Percentiles rank a stretch among this genome's conserved stretches.
phyloP scores from a whole-genome alignment of 64 coral and sea anemone species.

The Exaiptasia diaphana region DNA sequence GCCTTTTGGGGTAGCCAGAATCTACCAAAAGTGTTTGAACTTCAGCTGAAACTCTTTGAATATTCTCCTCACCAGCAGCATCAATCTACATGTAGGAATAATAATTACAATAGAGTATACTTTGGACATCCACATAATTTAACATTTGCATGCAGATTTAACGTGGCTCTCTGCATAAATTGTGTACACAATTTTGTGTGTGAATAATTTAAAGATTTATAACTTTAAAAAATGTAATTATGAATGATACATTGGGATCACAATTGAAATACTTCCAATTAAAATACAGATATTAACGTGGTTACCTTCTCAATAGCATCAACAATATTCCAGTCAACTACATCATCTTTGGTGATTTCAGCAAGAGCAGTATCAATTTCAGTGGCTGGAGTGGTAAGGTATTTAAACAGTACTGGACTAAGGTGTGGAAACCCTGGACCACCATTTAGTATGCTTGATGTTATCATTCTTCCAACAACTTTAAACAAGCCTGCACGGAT shows the following conservation, averaged over 20 bases:
- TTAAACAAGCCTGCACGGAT: slow-evolving; percentile 36
- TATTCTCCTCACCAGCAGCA: too few relatives aligned
- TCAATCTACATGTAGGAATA: too few relatives aligned
- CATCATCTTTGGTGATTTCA: slow-evolving; percentile 19
- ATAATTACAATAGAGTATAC: neutral
- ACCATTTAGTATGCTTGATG: slow-evolving; percentile 42
- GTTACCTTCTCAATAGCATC: slow-evolving; percentile 20
- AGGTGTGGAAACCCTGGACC: neutral
- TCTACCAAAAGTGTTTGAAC: slow-evolving; percentile 35
- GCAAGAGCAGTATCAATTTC: neutral
- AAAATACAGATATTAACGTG: neutral
- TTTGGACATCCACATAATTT: neutral
- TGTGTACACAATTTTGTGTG: neutral
- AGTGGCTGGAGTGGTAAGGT: neutral
- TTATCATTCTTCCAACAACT: slow-evolving; percentile 43
- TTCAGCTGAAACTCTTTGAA: too few relatives aligned
- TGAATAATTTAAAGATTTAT: neutral
- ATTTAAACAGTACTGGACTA: neutral
- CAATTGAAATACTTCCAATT: neutral
- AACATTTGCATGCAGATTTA: neutral
- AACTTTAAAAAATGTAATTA: neutral
- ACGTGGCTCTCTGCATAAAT: neutral
- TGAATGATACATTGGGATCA: neutral
- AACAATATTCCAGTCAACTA: slow-evolving; percentile 10
- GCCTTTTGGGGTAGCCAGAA: slow-evolving; percentile 37